Conservation (phyloP, 2,888 invertebrate species). For the Drosophila limbata region DNA sequence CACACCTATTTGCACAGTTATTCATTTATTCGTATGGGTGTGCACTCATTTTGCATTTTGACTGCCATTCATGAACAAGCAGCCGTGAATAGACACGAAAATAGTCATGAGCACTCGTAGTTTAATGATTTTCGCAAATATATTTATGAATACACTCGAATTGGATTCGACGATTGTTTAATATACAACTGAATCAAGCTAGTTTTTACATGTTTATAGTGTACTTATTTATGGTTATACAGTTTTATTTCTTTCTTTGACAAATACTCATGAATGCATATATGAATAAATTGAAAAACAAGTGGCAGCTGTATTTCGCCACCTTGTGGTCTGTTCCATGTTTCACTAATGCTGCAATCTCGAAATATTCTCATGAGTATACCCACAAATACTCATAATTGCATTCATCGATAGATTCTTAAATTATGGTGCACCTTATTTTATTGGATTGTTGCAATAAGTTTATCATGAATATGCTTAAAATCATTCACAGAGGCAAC, state of each 20-base stretch:
- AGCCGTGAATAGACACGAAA: conserved; percentile 4
- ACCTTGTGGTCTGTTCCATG: not conserved
- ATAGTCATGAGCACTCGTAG: not conserved
- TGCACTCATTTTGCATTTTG: conserved; percentile 18
- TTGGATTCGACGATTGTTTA: not conserved
- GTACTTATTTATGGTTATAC: too few relatives aligned
- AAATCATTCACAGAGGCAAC: not conserved
- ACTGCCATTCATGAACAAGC: conserved; percentile 5
- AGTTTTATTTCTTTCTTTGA: too few relatives aligned
- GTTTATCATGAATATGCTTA: not conserved
- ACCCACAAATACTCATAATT: not conserved
- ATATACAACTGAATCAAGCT: not conserved
- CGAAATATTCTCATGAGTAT: not conserved
- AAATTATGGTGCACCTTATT: not conserved
- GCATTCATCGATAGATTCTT: conserved; percentile 6
- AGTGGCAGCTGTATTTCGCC: not conserved
- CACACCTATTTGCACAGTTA: conserved; percentile 26
- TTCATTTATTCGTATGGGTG: conserved; percentile 16
- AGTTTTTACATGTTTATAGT: too few relatives aligned
- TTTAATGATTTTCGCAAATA: too few relatives aligned
- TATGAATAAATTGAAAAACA: not conserved
- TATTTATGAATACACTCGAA: not conserved
- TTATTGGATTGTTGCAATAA: too few relatives aligned
- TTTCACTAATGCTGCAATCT: not conserved
- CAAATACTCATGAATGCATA: not conserved